Percentiles rank a stretch among this genome's conserved stretches.
Evolutionary conservation across 1,140 invertebrate species (phyloP).

Genomic region (Leptinotarsa undecemlineata): DNA sequence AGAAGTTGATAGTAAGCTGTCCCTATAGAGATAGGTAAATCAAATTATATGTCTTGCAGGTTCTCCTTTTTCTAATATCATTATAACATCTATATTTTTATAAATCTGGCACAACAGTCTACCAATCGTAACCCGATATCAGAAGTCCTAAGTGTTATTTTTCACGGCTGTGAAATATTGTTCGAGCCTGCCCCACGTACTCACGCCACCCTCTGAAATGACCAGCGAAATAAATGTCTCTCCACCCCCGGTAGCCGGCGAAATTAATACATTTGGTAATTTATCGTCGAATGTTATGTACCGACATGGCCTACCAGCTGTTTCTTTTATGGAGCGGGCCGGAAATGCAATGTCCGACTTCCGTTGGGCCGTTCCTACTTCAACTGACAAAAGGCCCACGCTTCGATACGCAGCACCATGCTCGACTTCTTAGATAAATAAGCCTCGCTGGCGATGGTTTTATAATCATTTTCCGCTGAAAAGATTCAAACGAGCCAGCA

Average conservation of each 20-base stretch:
- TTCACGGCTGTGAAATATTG: too few relatives aligned
- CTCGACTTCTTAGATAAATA: conserved; percentile 23
- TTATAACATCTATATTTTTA: too few relatives aligned
- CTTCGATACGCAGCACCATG: conserved; percentile 14
- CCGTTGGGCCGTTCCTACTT: conserved; percentile 14
- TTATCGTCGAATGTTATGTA: conserved; percentile 14
- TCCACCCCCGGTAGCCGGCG: background rate
- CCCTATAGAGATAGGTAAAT: too few relatives aligned
- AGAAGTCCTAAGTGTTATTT: too few relatives aligned
- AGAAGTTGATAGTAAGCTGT: too few relatives aligned
- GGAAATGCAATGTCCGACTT: conserved; percentile 19
- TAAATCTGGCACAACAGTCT: too few relatives aligned
- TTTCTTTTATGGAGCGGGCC: conserved; percentile 9
- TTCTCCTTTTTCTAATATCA: too few relatives aligned
- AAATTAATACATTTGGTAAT: conserved; percentile 10
- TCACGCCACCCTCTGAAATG: too few relatives aligned
- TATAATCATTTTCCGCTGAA: conserved; percentile 17
- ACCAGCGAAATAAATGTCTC: background rate
- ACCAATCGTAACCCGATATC: too few relatives aligned
- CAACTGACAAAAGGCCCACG: conserved; percentile 20
- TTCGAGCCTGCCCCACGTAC: too few relatives aligned
- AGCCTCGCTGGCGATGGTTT: background rate
- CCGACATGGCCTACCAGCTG: conserved; percentile 20
- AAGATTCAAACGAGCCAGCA: background rate
- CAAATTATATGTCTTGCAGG: too few relatives aligned